Evolutionary conservation across 35 echinoderm and acorn worm genomes (phyloP).

Genomic region (Heliocidaris tuberculata): DNA sequence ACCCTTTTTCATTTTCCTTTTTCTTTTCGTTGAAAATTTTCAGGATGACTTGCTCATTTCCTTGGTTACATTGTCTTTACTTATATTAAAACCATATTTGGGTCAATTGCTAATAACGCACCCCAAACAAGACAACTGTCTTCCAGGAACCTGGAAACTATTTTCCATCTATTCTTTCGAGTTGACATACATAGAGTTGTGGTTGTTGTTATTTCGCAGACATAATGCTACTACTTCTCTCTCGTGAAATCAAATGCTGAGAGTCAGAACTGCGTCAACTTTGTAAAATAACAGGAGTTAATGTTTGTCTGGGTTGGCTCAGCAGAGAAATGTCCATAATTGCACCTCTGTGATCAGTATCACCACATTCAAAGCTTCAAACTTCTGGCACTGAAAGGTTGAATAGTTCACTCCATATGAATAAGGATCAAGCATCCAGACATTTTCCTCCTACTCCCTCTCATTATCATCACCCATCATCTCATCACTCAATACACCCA

Average conservation of each 20-base stretch:
- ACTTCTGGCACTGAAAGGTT: background rate
- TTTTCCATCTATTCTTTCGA: no score
- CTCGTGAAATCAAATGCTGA: no score
- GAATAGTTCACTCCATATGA: background rate
- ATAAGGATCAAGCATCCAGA: background rate
- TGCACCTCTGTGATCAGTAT: no score
- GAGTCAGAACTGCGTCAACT: background rate
- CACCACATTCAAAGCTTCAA: background rate
- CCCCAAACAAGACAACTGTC: background rate
- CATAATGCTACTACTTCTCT: no score
- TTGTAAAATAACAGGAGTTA: background rate
- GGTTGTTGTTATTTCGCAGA: no score
- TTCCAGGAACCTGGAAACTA: background rate
- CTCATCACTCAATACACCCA: background rate
- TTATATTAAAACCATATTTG: background rate
- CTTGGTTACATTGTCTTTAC: background rate
- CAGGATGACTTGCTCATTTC: background rate
- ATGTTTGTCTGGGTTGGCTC: no score
- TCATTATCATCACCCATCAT: no score
- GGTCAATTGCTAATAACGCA: background rate
- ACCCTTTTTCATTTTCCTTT: background rate
- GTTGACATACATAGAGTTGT: no score
- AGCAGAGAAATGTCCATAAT: no score
- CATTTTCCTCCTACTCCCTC: background rate
- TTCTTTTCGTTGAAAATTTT: background rate